These are phyloP conservation scores for Synergus itoensis DNA, from an alignment of 2,888 invertebrate species.

Conservation along the genomic window DNA sequence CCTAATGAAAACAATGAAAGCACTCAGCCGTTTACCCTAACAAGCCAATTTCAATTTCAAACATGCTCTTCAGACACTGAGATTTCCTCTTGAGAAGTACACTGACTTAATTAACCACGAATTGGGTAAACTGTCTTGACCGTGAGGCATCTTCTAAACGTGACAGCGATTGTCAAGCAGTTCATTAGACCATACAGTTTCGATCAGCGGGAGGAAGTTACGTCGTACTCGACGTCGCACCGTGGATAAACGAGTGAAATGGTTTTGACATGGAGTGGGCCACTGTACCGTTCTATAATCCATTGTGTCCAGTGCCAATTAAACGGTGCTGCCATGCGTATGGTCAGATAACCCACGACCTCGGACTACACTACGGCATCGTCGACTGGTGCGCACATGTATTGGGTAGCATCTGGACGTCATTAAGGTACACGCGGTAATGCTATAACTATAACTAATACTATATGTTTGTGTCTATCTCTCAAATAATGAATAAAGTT, in stretches of 20 bases:
- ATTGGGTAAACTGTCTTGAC: slow-evolving; percentile 13
- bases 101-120: slow-evolving; percentile 29
- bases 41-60: background rate
- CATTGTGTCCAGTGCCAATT: slow-evolving; percentile 78
- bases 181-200: slow-evolving; percentile 28
- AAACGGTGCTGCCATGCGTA: slow-evolving; percentile 77
- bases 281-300: slow-evolving; percentile 72
- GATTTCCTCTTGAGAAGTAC: slow-evolving; percentile 39
- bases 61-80: background rate
- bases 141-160: slow-evolving; percentile 14
- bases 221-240: slow-evolving; percentile 55
- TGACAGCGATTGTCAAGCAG: slow-evolving; percentile 2
- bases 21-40: background rate
- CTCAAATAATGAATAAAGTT: background rate
- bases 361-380: slow-evolving; percentile 63
- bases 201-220: slow-evolving; percentile 57
- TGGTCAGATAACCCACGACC: slow-evolving; percentile 73
- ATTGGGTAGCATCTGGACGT: slow-evolving; percentile 77
- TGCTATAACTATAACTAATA: slow-evolving; percentile 1
- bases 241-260: slow-evolving; percentile 73
- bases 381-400: slow-evolving; percentile 54
- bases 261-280: slow-evolving; percentile 74
- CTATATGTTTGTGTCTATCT: background rate
- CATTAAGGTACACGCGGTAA: slow-evolving; percentile 42
- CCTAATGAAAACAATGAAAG: background rate